Evolutionary conservation across 1,140 invertebrate species (phyloP).

Genomic region (Aleiodes sp.): DNA sequence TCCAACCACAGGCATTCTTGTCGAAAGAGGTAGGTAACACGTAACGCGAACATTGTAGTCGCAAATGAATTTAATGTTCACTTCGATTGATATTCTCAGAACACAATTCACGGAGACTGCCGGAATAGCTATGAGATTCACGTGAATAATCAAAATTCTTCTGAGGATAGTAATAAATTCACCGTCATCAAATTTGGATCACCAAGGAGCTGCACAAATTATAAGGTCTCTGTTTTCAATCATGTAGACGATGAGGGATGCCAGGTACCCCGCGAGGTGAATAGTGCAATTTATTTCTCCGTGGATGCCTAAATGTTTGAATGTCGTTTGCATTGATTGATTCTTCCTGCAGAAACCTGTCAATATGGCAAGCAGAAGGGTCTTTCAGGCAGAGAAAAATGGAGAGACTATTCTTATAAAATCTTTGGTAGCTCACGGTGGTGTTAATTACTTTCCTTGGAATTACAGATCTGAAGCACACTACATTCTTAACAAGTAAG

Average conservation of each 20-base stretch:
- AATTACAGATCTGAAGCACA: conserved; percentile 53
- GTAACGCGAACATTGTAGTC: too few species aligned
- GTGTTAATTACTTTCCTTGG: conserved; percentile 58
- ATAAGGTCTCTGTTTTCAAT: conserved; percentile 37
- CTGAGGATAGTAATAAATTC: conserved; percentile 26
- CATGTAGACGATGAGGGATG: conserved; percentile 40
- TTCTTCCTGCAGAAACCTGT: conserved; percentile 48
- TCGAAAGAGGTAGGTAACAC: too few species aligned
- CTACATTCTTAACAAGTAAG: conserved; percentile 55
- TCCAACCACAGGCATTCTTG: conserved; percentile 45
- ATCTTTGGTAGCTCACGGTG: conserved; percentile 47
- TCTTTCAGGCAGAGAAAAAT: conserved; percentile 49
- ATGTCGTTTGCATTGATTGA: not conserved
- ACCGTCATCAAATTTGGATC: conserved; percentile 48
- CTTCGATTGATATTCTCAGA: too few species aligned
- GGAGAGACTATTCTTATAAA: conserved; percentile 48
- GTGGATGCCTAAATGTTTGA: not conserved
- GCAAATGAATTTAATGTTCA: too few species aligned
- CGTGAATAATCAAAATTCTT: conserved; percentile 13
- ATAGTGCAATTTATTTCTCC: not conserved
- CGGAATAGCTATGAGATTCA: conserved; percentile 51
- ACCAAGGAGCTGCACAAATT: conserved; percentile 46
- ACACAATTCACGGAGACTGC: conserved; percentile 54
- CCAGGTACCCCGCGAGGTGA: conserved; percentile 40
- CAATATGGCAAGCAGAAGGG: conserved; percentile 43